Evolutionary conservation across 2,888 invertebrate genomes (phyloP).

Genomic region (Nowickia ferox): DNA sequence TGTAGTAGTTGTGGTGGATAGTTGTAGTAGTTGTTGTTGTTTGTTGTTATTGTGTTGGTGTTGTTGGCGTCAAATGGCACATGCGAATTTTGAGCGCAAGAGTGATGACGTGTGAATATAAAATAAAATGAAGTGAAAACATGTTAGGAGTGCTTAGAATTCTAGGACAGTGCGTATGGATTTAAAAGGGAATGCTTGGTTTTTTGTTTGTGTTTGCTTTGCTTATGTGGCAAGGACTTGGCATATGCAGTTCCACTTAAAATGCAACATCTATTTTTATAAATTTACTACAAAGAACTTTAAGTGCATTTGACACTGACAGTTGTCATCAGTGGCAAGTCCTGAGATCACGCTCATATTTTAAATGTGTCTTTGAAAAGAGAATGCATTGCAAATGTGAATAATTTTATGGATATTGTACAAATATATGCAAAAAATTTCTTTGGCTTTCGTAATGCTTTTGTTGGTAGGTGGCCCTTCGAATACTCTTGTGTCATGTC

Average conservation of each 20-base stretch:
- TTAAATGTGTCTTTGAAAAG: slow-evolving; percentile 4
- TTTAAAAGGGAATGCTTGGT: not conserved
- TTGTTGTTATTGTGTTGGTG: slow-evolving; percentile 64
- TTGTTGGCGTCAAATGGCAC: slow-evolving; percentile 71
- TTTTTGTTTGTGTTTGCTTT: not conserved
- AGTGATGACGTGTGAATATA: slow-evolving; percentile 70
- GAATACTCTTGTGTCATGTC: not conserved
- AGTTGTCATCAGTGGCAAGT: slow-evolving; percentile 76
- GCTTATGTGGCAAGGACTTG: slow-evolving; percentile 1
- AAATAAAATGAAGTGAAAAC: slow-evolving; percentile 67
- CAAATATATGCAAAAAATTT: not conserved
- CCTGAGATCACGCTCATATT: slow-evolving; percentile 75
- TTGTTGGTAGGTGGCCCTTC: slow-evolving; percentile 13
- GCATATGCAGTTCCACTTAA: not conserved
- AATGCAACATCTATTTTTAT: slow-evolving; percentile 19
- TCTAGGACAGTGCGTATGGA: slow-evolving; percentile 59
- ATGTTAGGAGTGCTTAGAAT: slow-evolving; percentile 69
- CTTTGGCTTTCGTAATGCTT: not conserved
- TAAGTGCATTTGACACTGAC: slow-evolving; percentile 78
- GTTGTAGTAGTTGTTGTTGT: slow-evolving; percentile 53
- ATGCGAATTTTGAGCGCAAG: slow-evolving; percentile 70
- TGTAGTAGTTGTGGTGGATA: slow-evolving; percentile 43
- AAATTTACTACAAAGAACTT: slow-evolving; percentile 30
- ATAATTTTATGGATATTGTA: not conserved
- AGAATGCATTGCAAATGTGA: not conserved